Percentiles rank a stretch among this genome's conserved stretches.
Conservation (phyloP, 2,888 invertebrate genomes). For the Girardia tigrina region DNA sequence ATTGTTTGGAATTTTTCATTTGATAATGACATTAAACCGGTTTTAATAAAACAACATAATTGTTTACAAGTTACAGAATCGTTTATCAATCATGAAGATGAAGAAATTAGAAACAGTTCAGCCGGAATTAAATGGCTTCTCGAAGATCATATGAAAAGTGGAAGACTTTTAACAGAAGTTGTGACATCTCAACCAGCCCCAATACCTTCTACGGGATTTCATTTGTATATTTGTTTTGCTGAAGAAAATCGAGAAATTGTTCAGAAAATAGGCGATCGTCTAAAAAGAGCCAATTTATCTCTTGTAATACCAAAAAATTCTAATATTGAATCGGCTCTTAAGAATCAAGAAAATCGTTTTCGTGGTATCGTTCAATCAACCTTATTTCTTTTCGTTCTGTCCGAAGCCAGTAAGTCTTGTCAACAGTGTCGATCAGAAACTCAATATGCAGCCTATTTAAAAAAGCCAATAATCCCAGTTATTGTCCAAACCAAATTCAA, state of each 20-base stretch:
- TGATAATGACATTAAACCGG: neutral
- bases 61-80: neutral
- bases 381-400: neutral
- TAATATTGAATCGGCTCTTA: constrained; percentile 14
- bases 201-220: neutral
- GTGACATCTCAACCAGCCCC: neutral
- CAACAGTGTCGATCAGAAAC: constrained; percentile 40
- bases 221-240: constrained; percentile 8
- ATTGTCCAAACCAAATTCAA: constrained; percentile 46
- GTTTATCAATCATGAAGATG: constrained; percentile 10
- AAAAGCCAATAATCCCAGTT: constrained; percentile 45
- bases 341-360: constrained; percentile 25
- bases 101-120: neutral
- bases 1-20: neutral
- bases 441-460: constrained; percentile 20
- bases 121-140: neutral
- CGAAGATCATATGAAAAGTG: constrained; percentile 12
- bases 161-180: neutral
- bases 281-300: constrained; percentile 24
- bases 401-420: constrained; percentile 33
- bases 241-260: constrained; percentile 41
- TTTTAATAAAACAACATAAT: constrained; percentile 7
- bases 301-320: constrained; percentile 31
- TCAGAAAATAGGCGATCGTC: constrained; percentile 39
- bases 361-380: constrained; percentile 24